Evolutionary conservation across 2,113 vertebrate genomes (phyloP), one percentile per base, ranked within the genome.

Genomic region (Chaetura pelagica): DNA sequence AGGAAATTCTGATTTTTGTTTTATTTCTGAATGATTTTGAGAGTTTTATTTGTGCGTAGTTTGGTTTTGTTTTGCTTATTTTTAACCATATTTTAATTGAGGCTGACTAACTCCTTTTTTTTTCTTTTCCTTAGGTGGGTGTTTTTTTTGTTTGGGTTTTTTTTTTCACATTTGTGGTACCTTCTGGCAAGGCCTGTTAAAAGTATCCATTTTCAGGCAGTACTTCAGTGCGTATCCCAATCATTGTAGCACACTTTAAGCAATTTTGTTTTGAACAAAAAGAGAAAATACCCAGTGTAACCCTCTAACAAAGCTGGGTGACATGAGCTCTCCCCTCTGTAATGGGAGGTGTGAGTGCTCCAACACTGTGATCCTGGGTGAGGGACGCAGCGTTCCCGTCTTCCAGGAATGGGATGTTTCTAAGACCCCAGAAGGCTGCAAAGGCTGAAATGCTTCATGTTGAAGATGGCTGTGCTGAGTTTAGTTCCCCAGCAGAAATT

Each of bases 311-410:
- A 26, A 77, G 73, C 55, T 34, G 67, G 22, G 32, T 38, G 72
- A 34, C 1, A 0, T 2, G 22, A 66, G 4, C 55, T 40, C 14
- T 84, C 20, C 30, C 16, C 52, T 71, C 67, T 2, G 2, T 4
- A 12, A 34, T 8, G 4, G 3, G 64, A 55, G 46, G n/a, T 29
- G 67, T 3, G 54, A n/a, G 30, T 35, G 58, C 35, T 8, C 49
- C 1, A 23, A 0, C 26, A 21, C 46, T 16, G 12, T 7, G 32
- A 49, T 16, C 46, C 35, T 1, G 6, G 27, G 22, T 6, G n/a
- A 62, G 64, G 22, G 34, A 23, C 2, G 11, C 3, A 2, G 35
- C 2, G 1, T 19, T 83, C 19, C 14, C 2, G 2, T 55, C 46
- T n/a, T 13, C 51, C 66, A 46, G 48, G 35, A 34, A 9, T 0